phyloP scores from a whole-genome alignment of 2,797 vertebrate genomes.

The Ptychadena robeensis region DNA sequence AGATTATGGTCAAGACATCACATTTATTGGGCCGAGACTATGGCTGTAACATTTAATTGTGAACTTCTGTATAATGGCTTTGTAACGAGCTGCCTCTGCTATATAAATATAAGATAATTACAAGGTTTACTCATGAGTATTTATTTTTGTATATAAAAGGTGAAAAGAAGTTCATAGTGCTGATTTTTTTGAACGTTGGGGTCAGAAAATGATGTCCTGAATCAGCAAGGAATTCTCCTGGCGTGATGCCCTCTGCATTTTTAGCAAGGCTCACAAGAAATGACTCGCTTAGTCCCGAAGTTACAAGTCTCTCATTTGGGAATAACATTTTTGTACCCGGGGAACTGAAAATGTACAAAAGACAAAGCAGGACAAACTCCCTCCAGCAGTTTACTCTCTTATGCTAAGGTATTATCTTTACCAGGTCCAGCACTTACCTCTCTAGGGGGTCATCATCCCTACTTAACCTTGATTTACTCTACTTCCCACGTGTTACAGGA shows the following conservation, averaged over 20 bases:
- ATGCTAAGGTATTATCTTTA: neutral
- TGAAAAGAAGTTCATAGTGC: too few species aligned
- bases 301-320: constrained; percentile 9
- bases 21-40: too few species aligned
- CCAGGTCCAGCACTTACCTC: neutral
- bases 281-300: neutral
- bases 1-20: too few species aligned
- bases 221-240: neutral
- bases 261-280: constrained; percentile 1
- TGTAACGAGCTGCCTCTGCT: too few species aligned
- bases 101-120: too few species aligned
- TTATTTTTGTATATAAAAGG: too few species aligned
- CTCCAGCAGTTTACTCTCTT: neutral
- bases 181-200: neutral
- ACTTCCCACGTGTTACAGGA: neutral
- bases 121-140: too few species aligned
- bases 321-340: neutral
- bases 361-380: neutral
- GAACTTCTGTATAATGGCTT: too few species aligned
- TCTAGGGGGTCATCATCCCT: neutral
- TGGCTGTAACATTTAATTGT: too few species aligned
- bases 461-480: neutral
- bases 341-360: neutral
- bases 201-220: neutral
- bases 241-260: constrained; percentile 7